Evolutionary conservation across 2,888 invertebrate species (phyloP), one percentile per base, ranked within the genome.

Genomic region (Athetis lepigone): DNA sequence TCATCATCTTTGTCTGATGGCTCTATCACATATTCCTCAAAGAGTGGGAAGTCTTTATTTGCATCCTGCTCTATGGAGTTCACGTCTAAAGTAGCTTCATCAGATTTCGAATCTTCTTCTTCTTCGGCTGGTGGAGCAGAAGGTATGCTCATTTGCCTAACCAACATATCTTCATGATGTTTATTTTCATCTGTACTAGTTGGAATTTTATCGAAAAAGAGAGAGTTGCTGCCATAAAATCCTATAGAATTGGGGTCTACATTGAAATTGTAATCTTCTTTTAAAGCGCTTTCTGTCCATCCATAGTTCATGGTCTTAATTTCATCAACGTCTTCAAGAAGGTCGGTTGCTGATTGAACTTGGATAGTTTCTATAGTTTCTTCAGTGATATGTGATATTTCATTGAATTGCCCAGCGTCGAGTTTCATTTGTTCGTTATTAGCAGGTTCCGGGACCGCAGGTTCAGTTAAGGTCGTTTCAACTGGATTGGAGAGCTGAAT

Each of bases 11-110:
- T 90, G 70, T 89, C 91, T 7, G 92, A 90, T 1, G 94, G 93
- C 75, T 95, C 93, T 29, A 93, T 91, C 0, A 92, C 84, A 58
- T 87, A 93, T 65, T 93, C 92, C 69, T 93, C 93, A 66, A 87
- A 91, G 11, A 92, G 70, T 7, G 93, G 92, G 69, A 92, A 95
- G 55, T 94, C 93, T 67, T 91, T 89, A 56, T 90, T 94, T 18
- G 95, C 95, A 45, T 95, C 95, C 78, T 89, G 90, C 77, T 95
- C 95, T 72, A 95, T 95, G 4, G 90, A 92, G 50, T 88, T 88
- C 6, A 94, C 94, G 42, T 95, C 95, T 65, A 94, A 75, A 25
- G 76, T 78, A 36, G 88, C 88, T 84, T 89, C 92, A 59, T 93
- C 93, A 2, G 90, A 90, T 72, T 92, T 92, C 0, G 81, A 77